phyloP scores from a whole-genome alignment of 1,140 invertebrate species.

The Sitobion miscanthi region DNA sequence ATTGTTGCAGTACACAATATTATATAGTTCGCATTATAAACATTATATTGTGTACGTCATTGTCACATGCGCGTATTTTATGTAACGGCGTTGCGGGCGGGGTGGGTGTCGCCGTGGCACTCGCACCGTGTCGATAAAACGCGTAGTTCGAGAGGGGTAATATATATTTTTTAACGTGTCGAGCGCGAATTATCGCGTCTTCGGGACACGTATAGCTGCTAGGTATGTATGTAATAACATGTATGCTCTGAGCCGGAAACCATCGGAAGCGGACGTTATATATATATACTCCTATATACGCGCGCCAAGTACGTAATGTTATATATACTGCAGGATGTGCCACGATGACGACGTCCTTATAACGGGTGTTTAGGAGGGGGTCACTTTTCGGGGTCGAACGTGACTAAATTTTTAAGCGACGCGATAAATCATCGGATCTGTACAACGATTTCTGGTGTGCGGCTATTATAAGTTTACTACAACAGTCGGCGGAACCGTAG shows the following conservation, averaged over 20 bases:
- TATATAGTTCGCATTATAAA: neutral
- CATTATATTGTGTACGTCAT: neutral
- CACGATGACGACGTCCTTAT: neutral
- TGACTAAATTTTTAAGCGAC: neutral
- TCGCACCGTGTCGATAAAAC: neutral
- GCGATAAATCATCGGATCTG: neutral
- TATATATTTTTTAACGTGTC: neutral
- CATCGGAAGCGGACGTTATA: neutral
- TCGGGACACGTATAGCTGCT: neutral
- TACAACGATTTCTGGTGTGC: neutral
- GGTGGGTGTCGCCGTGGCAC: too few species aligned
- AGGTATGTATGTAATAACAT: too few species aligned
- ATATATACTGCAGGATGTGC: neutral
- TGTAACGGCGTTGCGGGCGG: neutral
- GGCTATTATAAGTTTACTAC: neutral
- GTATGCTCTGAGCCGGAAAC: neutral
- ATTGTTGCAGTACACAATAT: neutral
- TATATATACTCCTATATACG: neutral
- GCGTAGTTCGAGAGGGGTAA: neutral
- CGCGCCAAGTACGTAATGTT: neutral
- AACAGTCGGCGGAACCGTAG: neutral
- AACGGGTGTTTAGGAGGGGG: neutral
- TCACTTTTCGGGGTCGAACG: neutral
- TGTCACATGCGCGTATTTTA: neutral
- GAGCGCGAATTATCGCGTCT: neutral